Evolutionary conservation across 2,113 vertebrate species (phyloP), one percentile per base, ranked within the genome.

Genomic region (Bubo scandiacus): DNA sequence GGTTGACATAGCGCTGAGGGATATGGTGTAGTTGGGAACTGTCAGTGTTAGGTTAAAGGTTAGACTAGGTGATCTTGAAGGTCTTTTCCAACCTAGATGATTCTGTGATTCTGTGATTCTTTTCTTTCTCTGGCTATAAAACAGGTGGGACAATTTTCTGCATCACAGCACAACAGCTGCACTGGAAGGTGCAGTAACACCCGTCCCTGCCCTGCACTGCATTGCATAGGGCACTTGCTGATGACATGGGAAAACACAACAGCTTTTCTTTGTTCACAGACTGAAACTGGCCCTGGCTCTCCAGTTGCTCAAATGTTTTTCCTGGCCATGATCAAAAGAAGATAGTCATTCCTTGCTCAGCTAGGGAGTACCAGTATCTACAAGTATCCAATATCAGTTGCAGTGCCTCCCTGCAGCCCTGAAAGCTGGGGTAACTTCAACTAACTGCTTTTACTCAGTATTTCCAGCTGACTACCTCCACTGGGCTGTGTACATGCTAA

Each of bases 161-260:
- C 14, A 45, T 19, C n/a, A 59, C 57, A 63, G 42, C 32, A 49
- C 27, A 43, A 15, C 3, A 70, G 18, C 27, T 55, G 19, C 32
- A 51, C 17, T 36, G 54, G 23, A 81, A 86, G 36, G 6, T 38
- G 26, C 15, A 36, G 22, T 26, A 78, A 55, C 0, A 2, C 16
- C 30, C 3, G 3, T 20, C 19, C 34, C 26, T 62, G 40, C 20
- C 26, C 7, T 11, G 4, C 11, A 34, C 5, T 8, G 3, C 5
- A n/a, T 4, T 26, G 32, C 18, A 34, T 42, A 52, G 9, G 21
- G 36, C 18, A 40, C 8, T 47, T 70, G 13, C 17, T 38, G 40
- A 29, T 0, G 1, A 9, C 20, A 13, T 7, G 10, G 4, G 7
- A 61, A 63, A 77, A 54, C n/a, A 43, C 15, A 71, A 3, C 32